These are phyloP conservation scores for Tromatobia lineatoria DNA, from an alignment of 2,888 invertebrate genomes.

Conservation along the genomic window DNA sequence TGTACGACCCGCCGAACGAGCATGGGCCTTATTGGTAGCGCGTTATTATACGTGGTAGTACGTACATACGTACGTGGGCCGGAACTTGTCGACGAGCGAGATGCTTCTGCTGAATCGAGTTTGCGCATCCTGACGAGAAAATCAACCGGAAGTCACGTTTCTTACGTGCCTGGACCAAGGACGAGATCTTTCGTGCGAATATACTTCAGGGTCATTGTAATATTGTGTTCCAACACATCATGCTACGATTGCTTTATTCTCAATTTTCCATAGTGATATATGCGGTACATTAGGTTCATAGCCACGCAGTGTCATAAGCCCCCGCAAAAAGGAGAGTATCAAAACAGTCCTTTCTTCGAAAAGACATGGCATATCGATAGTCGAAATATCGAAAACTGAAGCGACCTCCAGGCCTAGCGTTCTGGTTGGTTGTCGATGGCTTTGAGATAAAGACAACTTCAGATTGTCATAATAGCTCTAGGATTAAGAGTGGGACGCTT, in stretches of 20 bases:
- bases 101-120: slow-evolving; percentile 27
- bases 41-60: slow-evolving; percentile 17
- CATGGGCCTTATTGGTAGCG: slow-evolving; percentile 51
- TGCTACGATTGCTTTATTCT: background rate
- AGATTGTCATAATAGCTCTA: no score
- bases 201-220: background rate
- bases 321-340: no score
- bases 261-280: background rate
- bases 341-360: no score
- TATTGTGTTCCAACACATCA: background rate
- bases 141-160: slow-evolving; percentile 63
- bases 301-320: background rate
- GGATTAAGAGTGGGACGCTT: no score
- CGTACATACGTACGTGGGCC: slow-evolving; percentile 31
- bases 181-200: slow-evolving; percentile 32
- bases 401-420: no score
- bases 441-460: no score
- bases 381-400: no score
- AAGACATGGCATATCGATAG: no score
- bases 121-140: slow-evolving; percentile 5
- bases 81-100: slow-evolving; percentile 55
- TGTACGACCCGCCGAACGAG: slow-evolving; percentile 51
- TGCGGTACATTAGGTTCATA: background rate
- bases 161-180: slow-evolving; percentile 40
- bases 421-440: no score